Evolutionary conservation across 2,888 invertebrate species (phyloP).

Genomic region (Lordiphosa andalusiaca): DNA sequence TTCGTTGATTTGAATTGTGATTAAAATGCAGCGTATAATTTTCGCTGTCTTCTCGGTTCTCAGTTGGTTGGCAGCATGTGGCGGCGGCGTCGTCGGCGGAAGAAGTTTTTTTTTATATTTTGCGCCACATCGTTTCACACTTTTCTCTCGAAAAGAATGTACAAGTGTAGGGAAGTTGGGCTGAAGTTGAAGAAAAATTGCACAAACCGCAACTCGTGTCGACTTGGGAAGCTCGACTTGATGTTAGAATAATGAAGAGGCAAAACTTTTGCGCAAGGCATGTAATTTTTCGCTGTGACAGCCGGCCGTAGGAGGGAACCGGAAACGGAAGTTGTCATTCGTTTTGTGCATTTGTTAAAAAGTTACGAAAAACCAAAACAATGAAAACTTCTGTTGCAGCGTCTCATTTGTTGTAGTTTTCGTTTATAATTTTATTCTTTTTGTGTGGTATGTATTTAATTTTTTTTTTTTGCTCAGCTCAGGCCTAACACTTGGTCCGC

Average conservation of each 20-base stretch:
- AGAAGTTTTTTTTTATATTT: constrained; percentile 55
- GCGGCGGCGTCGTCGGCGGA: constrained; percentile 36
- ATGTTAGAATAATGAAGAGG: constrained; percentile 78
- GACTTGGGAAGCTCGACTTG: constrained; percentile 44
- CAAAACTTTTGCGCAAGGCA: constrained; percentile 78
- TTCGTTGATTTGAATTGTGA: constrained; percentile 77
- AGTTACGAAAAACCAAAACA: constrained; percentile 49
- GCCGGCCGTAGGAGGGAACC: constrained; percentile 58
- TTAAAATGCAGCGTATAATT: constrained; percentile 77
- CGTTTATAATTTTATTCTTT: constrained; percentile 12
- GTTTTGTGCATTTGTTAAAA: constrained; percentile 73
- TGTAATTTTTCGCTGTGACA: constrained; percentile 79
- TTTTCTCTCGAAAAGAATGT: constrained; percentile 45
- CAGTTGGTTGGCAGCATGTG: constrained; percentile 54
- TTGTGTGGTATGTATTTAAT: constrained; percentile 6
- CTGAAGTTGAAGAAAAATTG: constrained; percentile 65
- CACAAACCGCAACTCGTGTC: constrained; percentile 75
- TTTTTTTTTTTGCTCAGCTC: constrained; percentile 24
- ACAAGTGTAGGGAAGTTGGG: constrained; percentile 17
- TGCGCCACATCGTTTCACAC: constrained; percentile 55
- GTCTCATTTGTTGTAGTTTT: constrained; percentile 27
- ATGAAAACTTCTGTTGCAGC: constrained; percentile 61
- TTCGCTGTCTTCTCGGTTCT: constrained; percentile 42
- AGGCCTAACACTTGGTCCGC: constrained; percentile 48
- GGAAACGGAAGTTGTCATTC: constrained; percentile 75